Conservation (phyloP, 2,797 vertebrate species). For the Crocodylus rhombifer region DNA sequence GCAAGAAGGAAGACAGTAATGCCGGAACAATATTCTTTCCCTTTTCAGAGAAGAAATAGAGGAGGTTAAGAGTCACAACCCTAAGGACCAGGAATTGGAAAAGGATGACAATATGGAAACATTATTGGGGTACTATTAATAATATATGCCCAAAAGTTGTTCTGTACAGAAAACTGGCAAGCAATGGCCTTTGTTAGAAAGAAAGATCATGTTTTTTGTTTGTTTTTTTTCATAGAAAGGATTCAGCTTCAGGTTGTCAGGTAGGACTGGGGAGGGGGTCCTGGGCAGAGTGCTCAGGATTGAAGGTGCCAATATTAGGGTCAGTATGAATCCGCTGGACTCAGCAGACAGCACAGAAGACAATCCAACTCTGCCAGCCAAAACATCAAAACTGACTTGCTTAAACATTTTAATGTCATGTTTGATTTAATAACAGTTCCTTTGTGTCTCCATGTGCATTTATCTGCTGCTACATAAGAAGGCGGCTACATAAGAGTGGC, state of each 20-base stretch:
- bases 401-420: neutral
- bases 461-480: neutral
- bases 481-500: neutral
- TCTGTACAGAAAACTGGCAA: neutral
- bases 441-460: neutral
- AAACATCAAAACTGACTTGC: neutral
- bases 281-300: neutral
- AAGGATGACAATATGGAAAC: neutral
- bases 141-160: neutral
- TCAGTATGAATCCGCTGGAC: neutral
- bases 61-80: neutral
- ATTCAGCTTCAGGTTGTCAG: neutral
- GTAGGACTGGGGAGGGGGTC: neutral
- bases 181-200: neutral
- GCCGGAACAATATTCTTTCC: neutral
- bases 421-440: neutral
- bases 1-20: fast-evolving
- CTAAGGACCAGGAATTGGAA: neutral
- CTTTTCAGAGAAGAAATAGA: neutral
- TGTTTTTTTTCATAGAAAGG: neutral
- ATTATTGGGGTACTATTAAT: neutral
- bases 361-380: neutral
- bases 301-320: fast-evolving
- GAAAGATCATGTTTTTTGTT: no score
- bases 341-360: neutral